phyloP scores from a whole-genome alignment of 2,797 vertebrate genomes.

The Siniperca scherzeri region DNA sequence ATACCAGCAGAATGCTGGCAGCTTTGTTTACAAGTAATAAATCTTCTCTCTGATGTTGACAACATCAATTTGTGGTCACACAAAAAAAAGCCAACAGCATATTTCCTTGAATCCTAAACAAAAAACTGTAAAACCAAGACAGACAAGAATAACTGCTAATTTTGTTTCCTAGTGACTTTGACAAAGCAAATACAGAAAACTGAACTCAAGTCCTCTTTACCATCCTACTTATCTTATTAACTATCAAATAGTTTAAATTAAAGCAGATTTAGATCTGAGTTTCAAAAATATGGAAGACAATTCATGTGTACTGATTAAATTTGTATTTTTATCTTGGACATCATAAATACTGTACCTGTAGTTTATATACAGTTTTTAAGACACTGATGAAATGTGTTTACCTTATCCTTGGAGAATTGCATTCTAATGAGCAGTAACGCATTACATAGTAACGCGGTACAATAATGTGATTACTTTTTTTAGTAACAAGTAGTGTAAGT shows the following conservation, averaged over 20 bases:
- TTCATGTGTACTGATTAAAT: background rate
- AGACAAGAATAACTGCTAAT: background rate
- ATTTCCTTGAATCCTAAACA: background rate
- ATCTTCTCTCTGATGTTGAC: slow-evolving; percentile 12
- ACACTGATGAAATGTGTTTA: background rate
- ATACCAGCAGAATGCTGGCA: slow-evolving; percentile 4
- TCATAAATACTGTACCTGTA: background rate
- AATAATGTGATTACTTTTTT: too few relatives aligned
- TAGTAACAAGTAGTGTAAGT: too few relatives aligned
- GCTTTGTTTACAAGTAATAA: slow-evolving; percentile 14
- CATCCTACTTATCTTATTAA: background rate
- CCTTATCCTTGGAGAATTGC: background rate
- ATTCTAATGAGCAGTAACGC: background rate
- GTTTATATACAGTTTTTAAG: background rate
- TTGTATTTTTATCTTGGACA: background rate
- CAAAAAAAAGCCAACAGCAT: background rate
- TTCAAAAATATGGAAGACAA: background rate
- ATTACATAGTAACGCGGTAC: too few relatives aligned
- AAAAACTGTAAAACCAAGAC: slow-evolving; percentile 2
- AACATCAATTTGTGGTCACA: slow-evolving; percentile 26
- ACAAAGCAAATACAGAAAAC: background rate
- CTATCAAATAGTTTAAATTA: background rate
- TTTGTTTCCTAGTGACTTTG: background rate
- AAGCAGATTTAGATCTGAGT: background rate
- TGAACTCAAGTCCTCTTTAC: background rate